Percentiles rank a stretch among this genome's conserved stretches.
phyloP scores from a whole-genome alignment of 2,113 vertebrate genomes.

The Mandrillus leucophaeus region DNA sequence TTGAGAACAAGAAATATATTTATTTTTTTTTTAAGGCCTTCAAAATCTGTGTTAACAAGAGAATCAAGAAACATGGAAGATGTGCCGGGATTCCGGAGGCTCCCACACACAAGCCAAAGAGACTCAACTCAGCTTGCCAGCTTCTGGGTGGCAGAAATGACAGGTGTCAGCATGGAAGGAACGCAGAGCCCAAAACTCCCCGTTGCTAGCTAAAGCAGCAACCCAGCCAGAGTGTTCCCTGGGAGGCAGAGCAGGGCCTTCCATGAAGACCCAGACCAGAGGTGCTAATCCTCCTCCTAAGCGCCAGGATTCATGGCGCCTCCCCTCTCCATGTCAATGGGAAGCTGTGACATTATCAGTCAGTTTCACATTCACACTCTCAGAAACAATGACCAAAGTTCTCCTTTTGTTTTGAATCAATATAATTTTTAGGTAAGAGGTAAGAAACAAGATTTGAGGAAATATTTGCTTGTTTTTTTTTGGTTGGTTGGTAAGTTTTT shows the following conservation, averaged over 20 bases:
- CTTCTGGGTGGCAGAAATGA: not conserved
- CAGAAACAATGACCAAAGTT: not conserved
- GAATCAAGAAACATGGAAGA: not conserved
- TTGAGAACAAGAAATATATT: conserved; percentile 56
- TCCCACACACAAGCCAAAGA: rapidly evolving
- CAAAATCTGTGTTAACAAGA: conserved; percentile 21
- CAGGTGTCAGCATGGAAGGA: not conserved
- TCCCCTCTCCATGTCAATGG: not conserved
- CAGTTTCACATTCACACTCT: not conserved
- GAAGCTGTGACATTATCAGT: not conserved
- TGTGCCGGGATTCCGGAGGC: not conserved
- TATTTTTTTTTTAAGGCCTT: conserved; percentile 42
- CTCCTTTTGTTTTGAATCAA: not conserved
- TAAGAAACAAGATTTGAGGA: not conserved
- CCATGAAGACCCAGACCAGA: not conserved
- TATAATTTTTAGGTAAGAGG: not conserved
- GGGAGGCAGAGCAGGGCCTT: not conserved
- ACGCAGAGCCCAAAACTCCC: not conserved
- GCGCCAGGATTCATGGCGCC: rapidly evolving
- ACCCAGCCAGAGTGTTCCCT: not conserved
- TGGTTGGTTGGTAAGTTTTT: too few relatives aligned
- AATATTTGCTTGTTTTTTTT: not conserved
- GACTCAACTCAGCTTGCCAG: not conserved
- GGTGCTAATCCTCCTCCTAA: not conserved
- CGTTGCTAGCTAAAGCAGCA: not conserved